Base-by-base conservation (phyloP, 2,797 vertebrate genomes). In the Champsocephalus esox region DNA sequence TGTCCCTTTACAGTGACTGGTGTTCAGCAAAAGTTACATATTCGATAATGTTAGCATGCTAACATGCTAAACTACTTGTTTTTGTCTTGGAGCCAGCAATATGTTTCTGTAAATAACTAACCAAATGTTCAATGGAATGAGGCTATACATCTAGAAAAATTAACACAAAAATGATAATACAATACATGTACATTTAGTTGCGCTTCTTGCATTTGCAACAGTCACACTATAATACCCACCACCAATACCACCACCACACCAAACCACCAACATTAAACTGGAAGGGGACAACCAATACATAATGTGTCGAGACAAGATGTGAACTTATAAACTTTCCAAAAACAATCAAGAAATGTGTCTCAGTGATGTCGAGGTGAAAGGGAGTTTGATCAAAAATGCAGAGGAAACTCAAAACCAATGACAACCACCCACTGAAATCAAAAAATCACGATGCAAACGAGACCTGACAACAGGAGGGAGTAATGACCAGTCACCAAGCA, bases 401-500 rank as follows among this genome's bases (percentile, higher is more conserved):
- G 69, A 81, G 62, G 67, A 77, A 70, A 79, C 73, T 76, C 17
- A 88, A 92, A 38, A 91, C 67, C 70, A 87, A 91, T 75, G 67
- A 85, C 77, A 81, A 88, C 80, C 78, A 89, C 80, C 86, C 84
- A 89, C 57, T 80, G 41, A 90, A 87, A 89, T 58, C 7, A 0
- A 88, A 90, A 75, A 89, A 78, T 51, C 94, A 95, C 60, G 76
- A 95, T 94, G 95, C 94, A 94, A 32, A 93, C 81, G 83, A 89
- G 79, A 86, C 84, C 85, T 46, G 84, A 87, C 75, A 60, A 51
- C 82, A 72, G 76, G 79, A 60, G 77, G 84, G 69, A 63, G 79
- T 51, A 63, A 94, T 93, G 93, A 93, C 91, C 89, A 89, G 81
- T 91, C 92, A 93, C 93, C 92, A 94, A 93, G 93, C 93, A 92